Evolutionary conservation across 2,113 vertebrate genomes (phyloP).

Genomic region (Circaetus cinerascens): DNA sequence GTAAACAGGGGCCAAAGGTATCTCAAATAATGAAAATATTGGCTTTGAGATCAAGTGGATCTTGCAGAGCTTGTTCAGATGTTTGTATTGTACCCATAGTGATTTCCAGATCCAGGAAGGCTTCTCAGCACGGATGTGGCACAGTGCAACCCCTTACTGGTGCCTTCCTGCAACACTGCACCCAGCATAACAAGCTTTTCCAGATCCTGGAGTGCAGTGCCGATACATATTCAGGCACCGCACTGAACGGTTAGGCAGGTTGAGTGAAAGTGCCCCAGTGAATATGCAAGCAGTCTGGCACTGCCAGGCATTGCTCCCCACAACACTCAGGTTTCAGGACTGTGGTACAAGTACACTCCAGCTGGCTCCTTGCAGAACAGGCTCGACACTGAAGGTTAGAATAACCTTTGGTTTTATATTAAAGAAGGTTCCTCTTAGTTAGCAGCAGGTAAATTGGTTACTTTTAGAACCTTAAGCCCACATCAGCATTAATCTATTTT

Average conservation of each 20-base stretch:
- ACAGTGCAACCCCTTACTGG: background rate
- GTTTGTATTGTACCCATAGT: background rate
- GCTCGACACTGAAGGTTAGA: background rate
- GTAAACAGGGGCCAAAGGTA: background rate
- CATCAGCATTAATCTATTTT: background rate
- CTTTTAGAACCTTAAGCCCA: background rate
- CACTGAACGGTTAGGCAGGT: background rate
- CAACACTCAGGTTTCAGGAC: background rate
- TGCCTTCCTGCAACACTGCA: background rate
- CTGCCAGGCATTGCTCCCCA: fast-evolving
- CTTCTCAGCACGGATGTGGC: background rate
- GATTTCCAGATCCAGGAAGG: background rate
- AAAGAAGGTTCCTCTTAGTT: background rate
- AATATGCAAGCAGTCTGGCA: background rate
- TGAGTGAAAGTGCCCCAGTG: too few species aligned
- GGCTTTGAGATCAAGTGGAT: background rate
- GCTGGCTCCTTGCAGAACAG: background rate
- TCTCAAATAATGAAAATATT: background rate
- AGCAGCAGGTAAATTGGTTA: background rate
- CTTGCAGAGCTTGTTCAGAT: background rate
- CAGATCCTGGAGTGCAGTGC: background rate
- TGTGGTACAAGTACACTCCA: background rate
- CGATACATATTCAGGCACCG: background rate
- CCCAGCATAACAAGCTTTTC: background rate
- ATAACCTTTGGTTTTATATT: background rate